Evolutionary conservation across 2,797 vertebrate genomes (phyloP).

Genomic region (Echeneis naucrates): DNA sequence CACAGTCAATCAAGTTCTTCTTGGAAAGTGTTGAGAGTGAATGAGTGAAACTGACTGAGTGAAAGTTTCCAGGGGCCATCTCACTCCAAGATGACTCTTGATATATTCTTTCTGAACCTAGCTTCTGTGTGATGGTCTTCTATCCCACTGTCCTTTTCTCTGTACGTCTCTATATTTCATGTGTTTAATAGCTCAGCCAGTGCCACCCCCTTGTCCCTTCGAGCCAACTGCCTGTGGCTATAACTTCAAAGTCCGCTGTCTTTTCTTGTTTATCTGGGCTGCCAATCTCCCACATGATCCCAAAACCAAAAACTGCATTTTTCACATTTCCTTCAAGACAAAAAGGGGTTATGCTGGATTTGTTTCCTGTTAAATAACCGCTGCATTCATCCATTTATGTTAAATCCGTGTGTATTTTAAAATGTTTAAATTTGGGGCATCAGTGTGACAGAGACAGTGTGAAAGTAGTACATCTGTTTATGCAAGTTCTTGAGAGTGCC

Average conservation of each 20-base stretch:
- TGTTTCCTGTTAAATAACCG: neutral
- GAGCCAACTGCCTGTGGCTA: conserved; percentile 48
- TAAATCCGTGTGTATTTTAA: neutral
- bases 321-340: neutral
- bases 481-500: conserved; percentile 36
- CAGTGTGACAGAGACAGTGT: conserved; percentile 23
- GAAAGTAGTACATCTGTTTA: conserved; percentile 43
- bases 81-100: conserved; percentile 40
- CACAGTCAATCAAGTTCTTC: conserved; percentile 61
- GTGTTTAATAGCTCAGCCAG: conserved; percentile 51
- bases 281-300: conserved; percentile 10
- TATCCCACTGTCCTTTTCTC: neutral
- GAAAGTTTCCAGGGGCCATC: conserved; percentile 38
- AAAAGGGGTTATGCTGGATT: conserved; percentile 4
- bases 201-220: conserved; percentile 28
- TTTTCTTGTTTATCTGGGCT: conserved; percentile 21
- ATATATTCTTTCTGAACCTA: conserved; percentile 55
- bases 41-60: conserved; percentile 54
- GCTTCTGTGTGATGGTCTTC: conserved; percentile 46
- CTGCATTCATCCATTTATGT: neutral
- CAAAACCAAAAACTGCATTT: conserved; percentile 28
- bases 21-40: conserved; percentile 44
- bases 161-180: conserved; percentile 25
- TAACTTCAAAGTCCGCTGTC: conserved; percentile 49
- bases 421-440: neutral